Percentiles rank a stretch among this genome's conserved stretches.
These are phyloP conservation scores for Sebastes minor DNA, from an alignment of 2,797 vertebrate genomes.

Conservation along the genomic window DNA sequence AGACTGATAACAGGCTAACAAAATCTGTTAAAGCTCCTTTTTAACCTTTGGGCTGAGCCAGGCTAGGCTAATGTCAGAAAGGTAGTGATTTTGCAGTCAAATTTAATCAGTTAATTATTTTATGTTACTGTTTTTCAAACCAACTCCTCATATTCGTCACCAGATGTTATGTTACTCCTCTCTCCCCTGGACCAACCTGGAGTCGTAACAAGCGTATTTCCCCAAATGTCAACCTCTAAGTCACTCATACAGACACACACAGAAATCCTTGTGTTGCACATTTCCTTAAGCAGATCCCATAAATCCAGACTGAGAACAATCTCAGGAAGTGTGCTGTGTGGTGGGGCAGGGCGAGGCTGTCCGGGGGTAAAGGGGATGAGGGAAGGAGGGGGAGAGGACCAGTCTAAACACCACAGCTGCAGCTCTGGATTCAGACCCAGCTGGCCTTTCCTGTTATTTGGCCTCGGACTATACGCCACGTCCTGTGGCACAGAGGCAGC, in stretches of 20 bases:
- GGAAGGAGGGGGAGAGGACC: conserved; percentile 26
- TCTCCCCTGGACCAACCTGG: neutral
- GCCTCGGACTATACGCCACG: conserved; percentile 66
- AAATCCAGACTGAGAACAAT: conserved; percentile 84
- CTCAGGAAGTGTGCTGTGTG: conserved; percentile 81
- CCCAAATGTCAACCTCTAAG: conserved; percentile 23
- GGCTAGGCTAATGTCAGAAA: neutral
- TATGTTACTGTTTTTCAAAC: neutral
- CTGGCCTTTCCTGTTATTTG: conserved; percentile 87
- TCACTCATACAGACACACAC: conserved; percentile 23
- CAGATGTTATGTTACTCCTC: neutral
- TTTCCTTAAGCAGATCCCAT: conserved; percentile 81
- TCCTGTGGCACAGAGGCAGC: conserved; percentile 73
- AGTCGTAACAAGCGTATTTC: neutral
- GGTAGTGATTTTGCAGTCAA: neutral
- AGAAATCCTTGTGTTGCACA: conserved; percentile 64
- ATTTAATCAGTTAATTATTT: neutral
- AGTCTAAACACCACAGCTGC: conserved; percentile 82
- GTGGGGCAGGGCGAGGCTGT: conserved; percentile 74
- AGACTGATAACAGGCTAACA: neutral
- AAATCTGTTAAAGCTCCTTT: neutral
- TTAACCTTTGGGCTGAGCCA: neutral
- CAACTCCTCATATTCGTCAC: neutral
- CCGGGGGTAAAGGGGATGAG: conserved; percentile 68
- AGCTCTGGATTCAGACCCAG: conserved; percentile 74